Conservation (phyloP, 1,140 invertebrate species). For the Tetramorium parvispinum region DNA sequence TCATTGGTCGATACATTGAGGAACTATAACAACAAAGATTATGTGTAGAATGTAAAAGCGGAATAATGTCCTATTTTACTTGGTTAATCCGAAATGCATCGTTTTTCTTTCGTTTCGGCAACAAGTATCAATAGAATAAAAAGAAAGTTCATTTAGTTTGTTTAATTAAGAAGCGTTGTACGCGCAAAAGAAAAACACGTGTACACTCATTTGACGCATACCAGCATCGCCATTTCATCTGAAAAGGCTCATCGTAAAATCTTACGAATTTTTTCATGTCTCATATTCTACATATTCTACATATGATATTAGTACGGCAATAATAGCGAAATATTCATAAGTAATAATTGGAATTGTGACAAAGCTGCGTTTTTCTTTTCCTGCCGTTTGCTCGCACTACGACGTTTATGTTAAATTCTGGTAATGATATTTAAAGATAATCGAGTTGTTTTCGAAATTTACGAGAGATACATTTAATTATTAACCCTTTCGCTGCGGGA, state of each 20-base stretch:
- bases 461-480: not conserved
- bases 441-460: not conserved
- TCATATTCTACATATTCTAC: not conserved
- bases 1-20: conserved; percentile 79
- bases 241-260: not conserved
- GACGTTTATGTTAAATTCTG: not conserved
- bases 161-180: not conserved
- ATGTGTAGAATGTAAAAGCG: not conserved
- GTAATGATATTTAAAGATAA: conserved; percentile 3
- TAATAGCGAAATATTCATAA: not conserved
- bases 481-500: not conserved
- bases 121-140: not conserved
- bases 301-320: not conserved
- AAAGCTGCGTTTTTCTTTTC: not conserved
- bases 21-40: conserved; percentile 74
- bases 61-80: not conserved
- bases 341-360: not conserved
- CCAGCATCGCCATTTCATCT: not conserved
- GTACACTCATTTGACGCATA: too few relatives aligned
- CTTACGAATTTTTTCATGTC: not conserved
- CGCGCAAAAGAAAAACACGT: not conserved
- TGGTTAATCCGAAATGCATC: not conserved
- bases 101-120: not conserved
- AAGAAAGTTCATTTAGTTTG: not conserved
- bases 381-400: not conserved